A percentile compares a stretch with the other conserved stretches of the same genome.
phyloP scores from a whole-genome alignment of 1,140 invertebrate species.

The Lucilia sericata region DNA sequence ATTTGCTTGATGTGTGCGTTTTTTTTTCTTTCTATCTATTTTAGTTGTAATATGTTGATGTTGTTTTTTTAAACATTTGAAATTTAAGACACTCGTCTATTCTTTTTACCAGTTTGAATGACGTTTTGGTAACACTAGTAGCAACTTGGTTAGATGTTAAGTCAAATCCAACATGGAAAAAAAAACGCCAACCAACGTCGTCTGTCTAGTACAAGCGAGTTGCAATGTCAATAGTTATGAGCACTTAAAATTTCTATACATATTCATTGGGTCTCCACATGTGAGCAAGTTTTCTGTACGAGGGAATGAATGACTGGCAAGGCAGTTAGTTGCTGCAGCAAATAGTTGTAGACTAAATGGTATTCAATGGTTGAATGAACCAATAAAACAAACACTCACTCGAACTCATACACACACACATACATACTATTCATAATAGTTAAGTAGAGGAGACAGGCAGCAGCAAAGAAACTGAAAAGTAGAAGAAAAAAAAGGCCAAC shows the following conservation, averaged over 20 bases:
- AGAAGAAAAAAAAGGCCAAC: conserved; percentile 30
- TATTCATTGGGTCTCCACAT: conserved; percentile 2
- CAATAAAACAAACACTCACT: conserved; percentile 2
- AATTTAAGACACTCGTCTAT: not conserved
- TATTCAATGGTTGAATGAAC: conserved; percentile 26
- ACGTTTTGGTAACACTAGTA: conserved; percentile 26
- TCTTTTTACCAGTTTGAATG: not conserved
- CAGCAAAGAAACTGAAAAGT: not conserved
- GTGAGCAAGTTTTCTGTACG: not conserved
- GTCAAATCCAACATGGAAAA: not conserved
- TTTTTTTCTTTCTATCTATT: not conserved
- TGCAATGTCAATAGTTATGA: conserved; percentile 23
- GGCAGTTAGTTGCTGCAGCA: not conserved
- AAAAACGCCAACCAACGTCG: not conserved
- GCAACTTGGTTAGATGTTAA: not conserved
- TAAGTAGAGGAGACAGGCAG: not conserved
- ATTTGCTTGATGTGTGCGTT: not conserved
- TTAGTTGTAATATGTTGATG: too few species aligned
- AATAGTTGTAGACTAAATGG: conserved; percentile 16
- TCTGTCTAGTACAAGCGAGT: not conserved
- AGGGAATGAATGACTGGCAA: not conserved
- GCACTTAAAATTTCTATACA: conserved; percentile 19
- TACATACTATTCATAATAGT: not conserved
- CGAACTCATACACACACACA: not conserved
- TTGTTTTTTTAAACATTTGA: not conserved